Base-by-base conservation (phyloP, 2,113 vertebrate genomes). In the Myiozetetes cayanensis region DNA sequence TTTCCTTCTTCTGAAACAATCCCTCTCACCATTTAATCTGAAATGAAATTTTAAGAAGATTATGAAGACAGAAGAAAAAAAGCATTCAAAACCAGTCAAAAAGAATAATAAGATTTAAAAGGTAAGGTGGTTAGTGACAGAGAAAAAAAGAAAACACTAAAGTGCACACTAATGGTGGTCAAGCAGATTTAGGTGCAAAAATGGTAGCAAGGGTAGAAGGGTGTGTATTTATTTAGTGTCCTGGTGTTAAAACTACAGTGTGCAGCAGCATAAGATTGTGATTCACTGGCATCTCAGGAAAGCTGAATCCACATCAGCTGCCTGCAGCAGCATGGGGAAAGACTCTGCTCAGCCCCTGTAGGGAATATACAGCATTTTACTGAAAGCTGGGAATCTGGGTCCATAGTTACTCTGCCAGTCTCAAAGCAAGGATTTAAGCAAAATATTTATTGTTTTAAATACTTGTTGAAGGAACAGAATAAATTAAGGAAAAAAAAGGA, bases 1-100 rank as follows among this genome's bases (percentile, higher is more conserved):
- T 77, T 80, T 94, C 21, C 8, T 33, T 93, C 14, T 90, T 76
- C 59, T 89, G 56, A 43, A 74, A 65, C 25, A 95, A 77, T n/a
- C 2, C 16, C 33, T 79, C 41, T 39, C 30, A 83, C 17, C 24
- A 58, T 67, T 90, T 77, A 66, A 49, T 87, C 46, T 74, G 23
- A 53, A 46, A 27, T 21, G 22, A 74, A 37, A 33, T 62, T 86
- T 94, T 84, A 73, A 90, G 53, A 15, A 41, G 14, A 80, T 53
- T 76, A 58, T 28, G 31, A 37, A 25, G 27, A 44, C 4, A 80
- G 46, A 70, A 73, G 8, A n/a, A 85, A 44, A 20, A 53, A 13
- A 7, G 2, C 23, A n/a, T 61, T 83, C 19, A 83, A 66, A 92
- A 84, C 31, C 16, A 77, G 2, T 3, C 8, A 49, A 62, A 76